Base-by-base conservation (phyloP, 1,140 invertebrate genomes). In the Oryzaephilus surinamensis region DNA sequence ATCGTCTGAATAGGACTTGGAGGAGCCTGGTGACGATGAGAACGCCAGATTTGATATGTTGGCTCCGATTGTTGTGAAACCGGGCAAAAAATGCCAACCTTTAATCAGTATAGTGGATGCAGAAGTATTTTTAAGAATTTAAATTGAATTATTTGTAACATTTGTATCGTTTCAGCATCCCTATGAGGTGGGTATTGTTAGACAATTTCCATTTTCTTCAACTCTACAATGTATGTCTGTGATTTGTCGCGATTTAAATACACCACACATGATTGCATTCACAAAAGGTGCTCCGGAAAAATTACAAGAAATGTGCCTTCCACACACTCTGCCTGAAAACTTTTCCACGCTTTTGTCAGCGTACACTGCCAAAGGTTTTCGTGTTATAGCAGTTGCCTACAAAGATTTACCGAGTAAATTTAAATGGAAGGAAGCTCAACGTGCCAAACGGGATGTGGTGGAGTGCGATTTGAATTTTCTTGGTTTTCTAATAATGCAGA, bases 201-300 rank as follows among this genome's bases (percentile, higher is more conserved):
- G 84, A 11, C 80, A 92, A 61, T 95, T 95, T 66, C 82, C 90
- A 11, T 96, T 95, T 59, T 88, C 87, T 0, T 94, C 90, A 0
- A 79, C 72, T 20, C 68, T 90, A 17, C 88, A 93, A 59, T 71
- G 89, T 28, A 95, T 95, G 90, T 87, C 84, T 51, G 90, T 95
- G 1, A 86, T 96, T 30, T 84, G 84, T 4, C 70, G 84, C 43
- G 75, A 74, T 2, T 66, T 92, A 1, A 80, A 72, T 17, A 77
- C 74, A n/a, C 69, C 74, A 20, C 73, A 84, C 54, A 90, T 90
- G 71, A 76, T 83, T 44, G 71, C 90, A 4, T 94, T 83, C 57
- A 81, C 82, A 31, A 95, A 96, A 64, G 91, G 91, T 6, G 87
- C 90, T 15, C 91, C 91, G 0, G 91, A 96, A 66, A 91, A 88